These are phyloP conservation scores for Trematocara zebra DNA, from an alignment of 2,113 vertebrate genomes.

Conservation along the genomic window DNA sequence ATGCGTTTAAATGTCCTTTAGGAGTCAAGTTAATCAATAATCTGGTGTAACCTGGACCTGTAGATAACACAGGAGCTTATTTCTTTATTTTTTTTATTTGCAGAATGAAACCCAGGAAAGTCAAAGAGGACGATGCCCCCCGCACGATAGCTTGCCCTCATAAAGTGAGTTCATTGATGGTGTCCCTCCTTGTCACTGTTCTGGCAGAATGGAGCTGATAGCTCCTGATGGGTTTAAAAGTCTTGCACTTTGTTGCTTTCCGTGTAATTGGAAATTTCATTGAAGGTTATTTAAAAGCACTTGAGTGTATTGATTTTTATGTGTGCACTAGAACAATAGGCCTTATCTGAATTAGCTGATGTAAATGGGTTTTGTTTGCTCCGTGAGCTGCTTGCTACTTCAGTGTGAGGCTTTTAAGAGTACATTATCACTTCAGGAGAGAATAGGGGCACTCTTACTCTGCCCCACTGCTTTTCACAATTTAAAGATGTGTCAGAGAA, in stretches of 20 bases:
- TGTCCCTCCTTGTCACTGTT: not conserved
- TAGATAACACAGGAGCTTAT: not conserved
- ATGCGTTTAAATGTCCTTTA: not conserved
- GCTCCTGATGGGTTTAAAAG: not conserved
- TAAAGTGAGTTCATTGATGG: slow-evolving; percentile 81
- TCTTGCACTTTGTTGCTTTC: not conserved
- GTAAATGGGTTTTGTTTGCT: not conserved
- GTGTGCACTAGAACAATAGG: not conserved
- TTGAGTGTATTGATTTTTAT: not conserved
- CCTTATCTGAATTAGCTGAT: not conserved
- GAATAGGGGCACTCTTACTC: not conserved
- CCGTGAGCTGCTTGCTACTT: not conserved
- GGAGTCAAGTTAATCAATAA: not conserved
- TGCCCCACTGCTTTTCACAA: not conserved
- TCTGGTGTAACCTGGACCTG: not conserved
- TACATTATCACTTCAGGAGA: not conserved
- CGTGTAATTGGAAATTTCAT: not conserved
- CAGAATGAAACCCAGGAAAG: slow-evolving; percentile 99
- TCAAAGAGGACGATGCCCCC: slow-evolving; percentile 97
- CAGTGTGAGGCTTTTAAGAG: not conserved
- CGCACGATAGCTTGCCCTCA: slow-evolving; percentile 98
- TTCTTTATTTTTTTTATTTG: not conserved
- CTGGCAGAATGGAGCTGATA: not conserved
- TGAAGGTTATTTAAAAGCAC: slow-evolving; percentile 2
- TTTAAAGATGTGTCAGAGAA: not conserved